A percentile compares a stretch with the other conserved stretches of the same genome.
These are phyloP conservation scores for Zygogramma bicolorata DNA, from an alignment of 2,888 invertebrate genomes.

Conservation along the genomic window DNA sequence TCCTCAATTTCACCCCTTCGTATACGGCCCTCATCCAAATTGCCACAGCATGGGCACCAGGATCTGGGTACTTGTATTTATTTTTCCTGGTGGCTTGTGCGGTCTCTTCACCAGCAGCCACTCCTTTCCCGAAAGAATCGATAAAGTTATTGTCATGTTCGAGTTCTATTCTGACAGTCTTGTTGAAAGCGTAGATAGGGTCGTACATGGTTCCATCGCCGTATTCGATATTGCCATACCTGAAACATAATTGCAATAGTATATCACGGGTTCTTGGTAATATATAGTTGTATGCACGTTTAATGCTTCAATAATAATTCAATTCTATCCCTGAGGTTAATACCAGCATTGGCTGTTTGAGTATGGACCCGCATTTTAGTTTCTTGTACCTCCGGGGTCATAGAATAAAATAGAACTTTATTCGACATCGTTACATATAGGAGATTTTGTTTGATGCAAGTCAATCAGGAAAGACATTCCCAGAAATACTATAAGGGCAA, in stretches of 20 bases:
- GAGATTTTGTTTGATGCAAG: no score
- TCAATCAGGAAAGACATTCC: no score
- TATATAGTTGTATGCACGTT: no score
- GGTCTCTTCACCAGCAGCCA: constrained; percentile 63
- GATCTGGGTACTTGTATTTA: constrained; percentile 67
- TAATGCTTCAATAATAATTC: no score
- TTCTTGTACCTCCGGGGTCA: no score
- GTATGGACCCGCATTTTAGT: no score
- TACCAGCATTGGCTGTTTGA: no score
- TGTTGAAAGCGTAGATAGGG: constrained; percentile 58
- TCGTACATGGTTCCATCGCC: constrained; percentile 77
- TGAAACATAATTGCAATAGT: constrained; percentile 59
- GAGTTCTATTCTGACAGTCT: constrained; percentile 51
- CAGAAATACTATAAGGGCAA: no score
- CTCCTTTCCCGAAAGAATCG: constrained; percentile 62
- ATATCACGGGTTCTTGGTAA: no score
- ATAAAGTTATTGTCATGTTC: constrained; percentile 50
- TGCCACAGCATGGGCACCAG: constrained; percentile 73
- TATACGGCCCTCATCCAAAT: constrained; percentile 71
- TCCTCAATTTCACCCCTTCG: constrained; percentile 66
- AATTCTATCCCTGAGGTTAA: no score
- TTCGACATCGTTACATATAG: no score
- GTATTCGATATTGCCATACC: constrained; percentile 73
- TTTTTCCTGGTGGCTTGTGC: constrained; percentile 52
- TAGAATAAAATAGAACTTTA: no score